Conservation (phyloP, 2,888 invertebrate genomes). For the Drosophila testacea region DNA sequence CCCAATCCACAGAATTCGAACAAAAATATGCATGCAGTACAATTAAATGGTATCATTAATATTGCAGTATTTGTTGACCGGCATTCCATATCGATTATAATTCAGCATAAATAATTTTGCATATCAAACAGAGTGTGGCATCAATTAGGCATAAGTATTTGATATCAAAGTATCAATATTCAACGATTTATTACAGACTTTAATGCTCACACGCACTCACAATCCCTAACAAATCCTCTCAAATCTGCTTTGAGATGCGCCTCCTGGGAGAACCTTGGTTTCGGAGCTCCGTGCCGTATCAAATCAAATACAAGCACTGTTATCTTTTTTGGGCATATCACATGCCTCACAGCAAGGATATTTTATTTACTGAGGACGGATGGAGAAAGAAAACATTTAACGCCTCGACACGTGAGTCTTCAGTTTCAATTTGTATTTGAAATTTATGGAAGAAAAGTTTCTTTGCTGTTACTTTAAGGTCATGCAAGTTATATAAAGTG, state of each 20-base stretch:
- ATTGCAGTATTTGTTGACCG: conserved; percentile 10
- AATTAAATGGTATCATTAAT: conserved; percentile 26
- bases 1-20: too few relatives aligned
- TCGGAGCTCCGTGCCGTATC: conserved; percentile 47
- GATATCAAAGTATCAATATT: conserved; percentile 44
- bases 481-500: neutral
- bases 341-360: conserved; percentile 4
- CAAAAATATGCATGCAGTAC: neutral
- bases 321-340: conserved; percentile 43
- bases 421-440: conserved; percentile 38
- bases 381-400: conserved; percentile 32
- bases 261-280: conserved; percentile 48
- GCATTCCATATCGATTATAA: conserved; percentile 30
- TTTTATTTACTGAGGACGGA: too few relatives aligned
- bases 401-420: conserved; percentile 55
- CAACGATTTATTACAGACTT: conserved; percentile 57
- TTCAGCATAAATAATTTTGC: conserved; percentile 9
- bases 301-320: conserved; percentile 43
- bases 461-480: neutral
- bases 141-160: conserved; percentile 24
- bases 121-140: neutral
- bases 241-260: conserved; percentile 47
- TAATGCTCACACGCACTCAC: conserved; percentile 36
- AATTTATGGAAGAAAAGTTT: neutral
- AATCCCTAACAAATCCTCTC: conserved; percentile 51